Evolutionary conservation across 2,888 invertebrate genomes (phyloP).

Genomic region (Mantis religiosa): DNA sequence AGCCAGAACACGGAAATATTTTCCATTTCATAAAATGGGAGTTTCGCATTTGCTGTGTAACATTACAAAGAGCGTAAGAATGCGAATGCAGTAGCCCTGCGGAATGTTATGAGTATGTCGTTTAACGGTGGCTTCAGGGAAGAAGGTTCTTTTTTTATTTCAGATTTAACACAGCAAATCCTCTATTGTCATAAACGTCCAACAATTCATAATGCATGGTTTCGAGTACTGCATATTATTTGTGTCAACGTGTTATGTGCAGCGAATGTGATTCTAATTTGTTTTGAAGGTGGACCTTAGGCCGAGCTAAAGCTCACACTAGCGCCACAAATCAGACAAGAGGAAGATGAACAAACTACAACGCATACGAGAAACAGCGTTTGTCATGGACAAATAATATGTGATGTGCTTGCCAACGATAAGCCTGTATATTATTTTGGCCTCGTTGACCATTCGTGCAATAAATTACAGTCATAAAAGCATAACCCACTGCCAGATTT

Average conservation of each 20-base stretch:
- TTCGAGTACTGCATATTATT: not conserved
- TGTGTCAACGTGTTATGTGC: not conserved
- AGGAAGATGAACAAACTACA: not conserved
- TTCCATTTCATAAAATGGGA: not conserved
- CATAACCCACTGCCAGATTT: not conserved
- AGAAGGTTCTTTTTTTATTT: not conserved
- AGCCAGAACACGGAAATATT: not conserved
- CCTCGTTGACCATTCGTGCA: not conserved
- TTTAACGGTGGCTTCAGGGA: not conserved
- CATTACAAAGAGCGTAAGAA: not conserved
- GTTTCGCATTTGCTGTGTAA: not conserved
- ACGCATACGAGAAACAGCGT: not conserved
- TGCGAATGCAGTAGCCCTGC: not conserved
- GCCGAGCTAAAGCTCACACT: not conserved
- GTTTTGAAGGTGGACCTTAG: not conserved
- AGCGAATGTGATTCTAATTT: not conserved
- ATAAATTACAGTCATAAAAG: not conserved
- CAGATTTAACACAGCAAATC: not conserved
- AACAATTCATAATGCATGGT: not conserved
- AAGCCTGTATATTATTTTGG: not conserved
- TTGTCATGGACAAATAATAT: not conserved
- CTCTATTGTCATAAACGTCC: not conserved
- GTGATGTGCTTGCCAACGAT: not conserved
- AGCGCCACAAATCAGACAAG: not conserved
- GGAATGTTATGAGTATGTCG: not conserved